A percentile compares a stretch with the other conserved stretches of the same genome.
phyloP scores from a whole-genome alignment of 2,797 vertebrate species.

The Schizothorax lantsangensis region DNA sequence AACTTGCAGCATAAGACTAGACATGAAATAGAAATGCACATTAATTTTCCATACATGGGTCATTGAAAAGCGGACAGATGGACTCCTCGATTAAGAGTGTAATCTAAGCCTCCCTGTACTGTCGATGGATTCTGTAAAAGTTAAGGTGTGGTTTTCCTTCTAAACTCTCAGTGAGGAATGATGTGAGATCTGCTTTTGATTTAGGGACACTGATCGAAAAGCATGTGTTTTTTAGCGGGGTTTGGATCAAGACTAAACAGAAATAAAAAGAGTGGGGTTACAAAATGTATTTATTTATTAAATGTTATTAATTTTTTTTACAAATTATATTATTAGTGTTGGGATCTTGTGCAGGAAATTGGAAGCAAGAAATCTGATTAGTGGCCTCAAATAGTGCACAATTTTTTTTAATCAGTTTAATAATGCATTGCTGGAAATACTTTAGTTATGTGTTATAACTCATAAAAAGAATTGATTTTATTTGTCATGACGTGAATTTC shows the following conservation, averaged over 20 bases:
- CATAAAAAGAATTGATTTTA: no score
- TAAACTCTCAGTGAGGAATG: not conserved
- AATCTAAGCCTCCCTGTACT: not conserved
- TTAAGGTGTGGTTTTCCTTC: slow-evolving; percentile 4
- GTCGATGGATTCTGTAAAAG: not conserved
- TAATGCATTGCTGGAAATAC: not conserved
- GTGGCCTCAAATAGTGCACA: not conserved
- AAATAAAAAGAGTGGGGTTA: not conserved
- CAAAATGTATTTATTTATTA: not conserved
- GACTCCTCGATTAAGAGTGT: not conserved
- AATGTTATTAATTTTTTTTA: no score
- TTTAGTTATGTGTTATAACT: no score
- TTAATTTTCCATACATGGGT: not conserved
- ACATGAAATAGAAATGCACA: not conserved
- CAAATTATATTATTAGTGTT: not conserved
- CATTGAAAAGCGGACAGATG: not conserved
- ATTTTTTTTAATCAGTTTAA: not conserved
- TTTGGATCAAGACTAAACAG: not conserved
- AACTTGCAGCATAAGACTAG: not conserved
- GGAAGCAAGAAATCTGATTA: not conserved
- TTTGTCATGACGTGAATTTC: no score
- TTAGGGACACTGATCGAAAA: not conserved
- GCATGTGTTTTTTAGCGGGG: not conserved
- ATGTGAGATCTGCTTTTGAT: slow-evolving; percentile 19
- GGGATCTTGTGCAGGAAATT: not conserved